These are phyloP conservation scores for Hemiscyllium ocellatum DNA, from an alignment of 2,113 vertebrate species.

Conservation along the genomic window DNA sequence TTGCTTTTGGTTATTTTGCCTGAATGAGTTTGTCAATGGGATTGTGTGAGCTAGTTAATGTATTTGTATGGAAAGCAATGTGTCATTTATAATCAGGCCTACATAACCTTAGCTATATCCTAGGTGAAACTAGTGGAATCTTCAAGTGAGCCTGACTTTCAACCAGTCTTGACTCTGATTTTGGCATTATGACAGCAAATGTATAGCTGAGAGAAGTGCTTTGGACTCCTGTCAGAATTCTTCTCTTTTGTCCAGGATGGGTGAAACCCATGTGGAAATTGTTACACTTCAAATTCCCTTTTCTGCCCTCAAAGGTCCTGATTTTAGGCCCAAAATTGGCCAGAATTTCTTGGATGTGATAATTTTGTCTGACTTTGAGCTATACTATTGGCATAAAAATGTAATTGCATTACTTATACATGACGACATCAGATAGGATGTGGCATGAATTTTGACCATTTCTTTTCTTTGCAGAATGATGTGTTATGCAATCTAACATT, in stretches of 20 bases:
- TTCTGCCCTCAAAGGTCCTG: neutral
- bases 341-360: neutral
- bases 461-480: neutral
- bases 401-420: neutral
- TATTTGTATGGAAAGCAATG: neutral
- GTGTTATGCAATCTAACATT: neutral
- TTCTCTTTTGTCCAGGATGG: neutral
- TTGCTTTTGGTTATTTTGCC: neutral
- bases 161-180: neutral
- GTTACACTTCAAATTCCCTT: neutral
- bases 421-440: neutral
- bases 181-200: neutral
- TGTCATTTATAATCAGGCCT: neutral
- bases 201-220: neutral
- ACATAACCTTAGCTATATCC: neutral
- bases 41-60: neutral
- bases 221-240: neutral
- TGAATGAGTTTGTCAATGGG: neutral
- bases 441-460: neutral
- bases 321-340: neutral
- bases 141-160: neutral
- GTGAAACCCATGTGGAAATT: neutral
- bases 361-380: neutral
- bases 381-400: neutral
- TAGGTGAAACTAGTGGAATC: neutral